Evolutionary conservation across 2,888 invertebrate species (phyloP).

Genomic region (Synergus laeviventris): DNA sequence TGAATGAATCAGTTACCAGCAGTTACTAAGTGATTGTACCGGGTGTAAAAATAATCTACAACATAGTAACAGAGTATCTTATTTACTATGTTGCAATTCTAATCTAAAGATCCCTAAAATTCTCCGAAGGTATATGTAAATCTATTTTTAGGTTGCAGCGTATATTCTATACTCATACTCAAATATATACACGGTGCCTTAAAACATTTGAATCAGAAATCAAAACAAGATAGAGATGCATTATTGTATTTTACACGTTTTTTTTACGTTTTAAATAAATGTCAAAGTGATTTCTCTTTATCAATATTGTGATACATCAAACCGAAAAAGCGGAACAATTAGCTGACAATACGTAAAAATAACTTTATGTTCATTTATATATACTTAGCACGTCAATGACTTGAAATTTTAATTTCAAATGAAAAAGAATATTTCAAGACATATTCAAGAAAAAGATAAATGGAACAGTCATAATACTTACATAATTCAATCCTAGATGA

Average conservation of each 20-base stretch:
- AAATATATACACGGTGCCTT: background rate
- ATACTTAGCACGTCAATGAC: background rate
- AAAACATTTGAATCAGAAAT: slow-evolving; percentile 11
- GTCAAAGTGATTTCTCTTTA: background rate
- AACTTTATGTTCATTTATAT: slow-evolving; percentile 4
- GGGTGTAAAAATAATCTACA: background rate
- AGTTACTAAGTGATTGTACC: background rate
- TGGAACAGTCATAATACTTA: slow-evolving; percentile 7
- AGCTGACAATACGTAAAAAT: background rate
- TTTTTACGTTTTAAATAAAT: background rate
- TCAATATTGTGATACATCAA: background rate
- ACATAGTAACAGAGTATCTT: background rate
- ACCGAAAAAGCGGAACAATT: background rate
- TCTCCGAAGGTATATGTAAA: background rate
- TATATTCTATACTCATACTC: background rate
- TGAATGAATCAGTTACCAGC: background rate
- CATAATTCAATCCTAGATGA: background rate
- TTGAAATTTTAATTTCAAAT: background rate
- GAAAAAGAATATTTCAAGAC: background rate
- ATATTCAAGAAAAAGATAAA: background rate
- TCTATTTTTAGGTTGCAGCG: background rate
- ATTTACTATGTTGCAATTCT: background rate
- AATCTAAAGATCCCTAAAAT: slow-evolving; percentile 1
- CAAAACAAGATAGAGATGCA: slow-evolving; percentile 44
- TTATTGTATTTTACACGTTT: background rate